Evolutionary conservation across 2,113 vertebrate genomes (phyloP), one percentile per base, ranked within the genome.

Genomic region (Channa argus): DNA sequence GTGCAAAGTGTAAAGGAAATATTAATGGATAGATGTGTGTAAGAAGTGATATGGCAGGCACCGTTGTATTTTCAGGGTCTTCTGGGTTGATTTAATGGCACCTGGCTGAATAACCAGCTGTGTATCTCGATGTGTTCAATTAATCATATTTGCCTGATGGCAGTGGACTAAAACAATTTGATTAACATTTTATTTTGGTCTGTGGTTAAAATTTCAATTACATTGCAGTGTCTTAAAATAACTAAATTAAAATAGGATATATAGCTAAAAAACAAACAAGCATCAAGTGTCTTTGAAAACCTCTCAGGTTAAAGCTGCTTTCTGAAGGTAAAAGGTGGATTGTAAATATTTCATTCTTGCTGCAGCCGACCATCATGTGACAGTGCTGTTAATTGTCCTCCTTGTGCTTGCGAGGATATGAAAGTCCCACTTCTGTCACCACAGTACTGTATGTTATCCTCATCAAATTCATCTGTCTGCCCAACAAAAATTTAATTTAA

Each of bases 261-360:
- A 61, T 43, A 39, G 44, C 37, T 34, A 10, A 61, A 54, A 63
- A 8, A 69, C 24, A 68, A 34, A 55, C 11, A 44, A 4, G n/a
- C 34, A 55, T 36, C 13, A 46, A 63, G n/a, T 71, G 14, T 38
- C 50, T 38, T 65, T 75, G 53, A 74, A 49, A 77, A 71, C 49
- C 75, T 75, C 69, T 75, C 47, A 80, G 38, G 9, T 58, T 61
- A 54, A 81, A 85, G 76, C 56, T 50, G 52, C 45, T 63, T 83
- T 80, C n/a, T 37, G 56, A 58, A 53, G 13, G 15, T 10, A 39
- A 58, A 56, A 66, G 50, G 38, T 10, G 15, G 3, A 63, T 62
- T 39, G 36, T 86, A 69, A 89, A 90, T 91, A 82, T 87, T 89
- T 80, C 34, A 89, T 80, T 59, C 63, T 59, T 24, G 62, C 73